A percentile compares a stretch with the other conserved stretches of the same genome.
Evolutionary conservation across 2,888 invertebrate species (phyloP).

Genomic region (Micropterix aruncella): DNA sequence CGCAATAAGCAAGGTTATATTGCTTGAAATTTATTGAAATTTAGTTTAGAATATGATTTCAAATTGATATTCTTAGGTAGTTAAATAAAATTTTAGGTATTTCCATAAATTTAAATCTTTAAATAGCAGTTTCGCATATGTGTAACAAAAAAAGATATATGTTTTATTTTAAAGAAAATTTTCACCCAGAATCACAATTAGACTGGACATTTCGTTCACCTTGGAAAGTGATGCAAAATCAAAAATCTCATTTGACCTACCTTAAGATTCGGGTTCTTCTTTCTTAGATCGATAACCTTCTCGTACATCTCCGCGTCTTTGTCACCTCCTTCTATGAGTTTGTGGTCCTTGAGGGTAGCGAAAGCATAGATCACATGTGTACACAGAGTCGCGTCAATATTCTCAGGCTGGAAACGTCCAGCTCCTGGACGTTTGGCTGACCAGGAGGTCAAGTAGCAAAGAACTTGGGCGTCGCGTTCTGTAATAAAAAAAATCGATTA

Average conservation of each 20-base stretch:
- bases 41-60: no score
- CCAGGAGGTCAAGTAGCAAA: conserved; percentile 96
- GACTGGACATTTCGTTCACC: not conserved
- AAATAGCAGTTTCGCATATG: no score
- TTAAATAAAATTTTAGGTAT: no score
- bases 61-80: no score
- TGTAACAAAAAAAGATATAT: not conserved
- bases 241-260: conserved; percentile 25
- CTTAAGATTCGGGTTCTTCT: conserved; percentile 79
- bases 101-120: no score
- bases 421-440: conserved; percentile 80
- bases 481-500: no score
- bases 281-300: conserved; percentile 69
- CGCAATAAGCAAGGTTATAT: no score
- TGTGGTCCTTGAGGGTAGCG: conserved; percentile 77
- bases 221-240: not conserved
- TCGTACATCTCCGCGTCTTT: conserved; percentile 80
- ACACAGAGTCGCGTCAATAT: conserved; percentile 78
- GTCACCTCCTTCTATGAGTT: conserved; percentile 63
- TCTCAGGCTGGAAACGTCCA: conserved; percentile 80
- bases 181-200: not conserved
- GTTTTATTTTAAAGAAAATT: not conserved
- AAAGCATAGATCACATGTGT: conserved; percentile 94
- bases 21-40: no score
- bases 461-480: conserved; percentile 76